A percentile compares a stretch with the other conserved stretches of the same genome.
Evolutionary conservation across 2,888 invertebrate species (phyloP).

Genomic region (Diaprepes abbreviatus): DNA sequence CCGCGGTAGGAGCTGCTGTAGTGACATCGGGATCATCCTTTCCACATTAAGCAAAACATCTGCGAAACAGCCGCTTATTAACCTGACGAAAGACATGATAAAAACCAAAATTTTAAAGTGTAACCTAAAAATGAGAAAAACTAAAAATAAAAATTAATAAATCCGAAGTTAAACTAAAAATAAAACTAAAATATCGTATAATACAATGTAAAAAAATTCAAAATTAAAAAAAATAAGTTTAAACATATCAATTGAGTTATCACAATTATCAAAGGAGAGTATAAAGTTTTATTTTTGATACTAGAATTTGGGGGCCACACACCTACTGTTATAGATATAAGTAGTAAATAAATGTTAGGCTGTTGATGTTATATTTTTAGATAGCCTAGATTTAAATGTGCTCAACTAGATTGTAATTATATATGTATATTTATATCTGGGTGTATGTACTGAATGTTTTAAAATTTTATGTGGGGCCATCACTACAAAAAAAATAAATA

Average conservation of each 20-base stretch:
- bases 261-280: constrained; percentile 54
- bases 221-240: constrained; percentile 32
- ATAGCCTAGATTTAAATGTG: constrained; percentile 40
- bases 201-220: constrained; percentile 13
- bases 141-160: constrained; percentile 33
- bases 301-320: constrained; percentile 59
- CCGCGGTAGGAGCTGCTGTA: constrained; percentile 26
- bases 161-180: neutral
- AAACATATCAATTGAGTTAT: constrained; percentile 53
- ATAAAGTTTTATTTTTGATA: constrained; percentile 62
- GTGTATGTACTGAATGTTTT: constrained; percentile 41
- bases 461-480: constrained; percentile 38
- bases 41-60: constrained; percentile 40
- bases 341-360: constrained; percentile 54
- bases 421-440: constrained; percentile 41
- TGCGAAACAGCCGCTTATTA: constrained; percentile 34
- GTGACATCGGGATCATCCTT: constrained; percentile 40
- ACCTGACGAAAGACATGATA: constrained; percentile 33
- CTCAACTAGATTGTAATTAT: constrained; percentile 44
- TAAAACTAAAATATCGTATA: neutral
- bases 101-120: constrained; percentile 38
- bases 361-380: constrained; percentile 57
- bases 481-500: constrained; percentile 15
- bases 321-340: constrained; percentile 53
- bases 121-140: constrained; percentile 37